Base-by-base conservation (phyloP, 1,140 invertebrate genomes). In the Steinernema feltiae region DNA sequence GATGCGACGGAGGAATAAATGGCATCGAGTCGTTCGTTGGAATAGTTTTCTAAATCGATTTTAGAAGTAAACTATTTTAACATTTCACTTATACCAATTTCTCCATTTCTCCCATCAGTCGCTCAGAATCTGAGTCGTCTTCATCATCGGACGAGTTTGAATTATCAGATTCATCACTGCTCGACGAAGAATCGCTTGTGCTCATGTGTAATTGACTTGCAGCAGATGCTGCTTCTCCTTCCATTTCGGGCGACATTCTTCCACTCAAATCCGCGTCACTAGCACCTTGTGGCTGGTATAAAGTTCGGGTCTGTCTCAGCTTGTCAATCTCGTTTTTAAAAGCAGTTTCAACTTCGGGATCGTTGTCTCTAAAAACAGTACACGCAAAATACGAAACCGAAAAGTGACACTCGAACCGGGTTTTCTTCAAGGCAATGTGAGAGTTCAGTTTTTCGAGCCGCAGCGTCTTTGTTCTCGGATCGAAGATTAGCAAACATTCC, bases 401-500 rank as follows among this genome's bases (percentile, higher is more conserved):
- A n/a, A 73, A 75, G n/a, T n/a, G 75, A 27, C 32, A 31, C 31
- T 12, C 18, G 7, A 21, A 76, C 75, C 78, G 72, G 0, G 78
- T 78, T 31, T 78, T 77, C 35, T 79, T 79, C 0, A 79, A 72
- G 30, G 48, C 71, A 15, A 79, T 79, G 32, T 76, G 74, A 15
- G 78, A 69, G 2, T 69, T 70, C 29, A 79, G 70, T 35, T 79
- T 76, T 46, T 79, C 78, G 17, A 79, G 32, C 29, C 78, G 76
- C 21, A 79, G 70, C 0, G 63, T 78, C 48, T 69, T 69, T 1
- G 78, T 79, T 24, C 71, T 78, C 27, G 73, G 69, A 32, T 79
- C 76, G 70, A 78, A 79, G 41, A 79, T 77, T 1, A 79, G 78
- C 21, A 79, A 63, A 32, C 78, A 79, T 32, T 79, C 78, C 41